Evolutionary conservation across 2,113 vertebrate genomes (phyloP).

Genomic region (Puntigrus tetrazona): DNA sequence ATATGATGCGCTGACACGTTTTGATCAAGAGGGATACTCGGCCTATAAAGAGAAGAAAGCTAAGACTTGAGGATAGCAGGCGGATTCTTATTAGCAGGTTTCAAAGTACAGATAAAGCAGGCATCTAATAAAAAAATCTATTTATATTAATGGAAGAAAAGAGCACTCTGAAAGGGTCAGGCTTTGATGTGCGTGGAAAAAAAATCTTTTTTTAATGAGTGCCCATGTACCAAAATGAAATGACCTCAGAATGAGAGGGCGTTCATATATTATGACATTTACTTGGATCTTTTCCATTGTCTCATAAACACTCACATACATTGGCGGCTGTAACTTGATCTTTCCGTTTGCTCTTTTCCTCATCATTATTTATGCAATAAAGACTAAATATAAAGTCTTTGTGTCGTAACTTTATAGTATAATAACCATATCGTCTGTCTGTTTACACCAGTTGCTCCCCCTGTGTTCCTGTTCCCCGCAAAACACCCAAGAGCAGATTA

Average conservation of each 20-base stretch:
- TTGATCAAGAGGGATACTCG: background rate
- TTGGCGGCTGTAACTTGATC: background rate
- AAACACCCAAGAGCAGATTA: background rate
- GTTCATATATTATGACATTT: conserved; percentile 13
- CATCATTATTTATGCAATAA: background rate
- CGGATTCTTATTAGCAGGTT: background rate
- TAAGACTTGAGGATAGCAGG: background rate
- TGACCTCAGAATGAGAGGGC: conserved; percentile 3
- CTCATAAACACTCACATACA: conserved; percentile 17
- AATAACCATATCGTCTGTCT: conserved; percentile 28
- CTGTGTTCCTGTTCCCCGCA: background rate
- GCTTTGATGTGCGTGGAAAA: background rate
- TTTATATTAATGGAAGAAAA: background rate
- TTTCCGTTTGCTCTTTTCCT: background rate
- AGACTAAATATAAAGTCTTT: conserved; percentile 10
- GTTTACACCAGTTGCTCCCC: background rate
- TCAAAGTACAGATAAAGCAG: background rate
- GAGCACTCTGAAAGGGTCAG: background rate
- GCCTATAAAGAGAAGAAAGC: background rate
- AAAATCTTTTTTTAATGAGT: background rate
- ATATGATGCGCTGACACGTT: background rate
- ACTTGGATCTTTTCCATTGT: conserved; percentile 4
- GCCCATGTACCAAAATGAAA: background rate
- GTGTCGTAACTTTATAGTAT: conserved; percentile 29
- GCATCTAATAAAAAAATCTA: background rate